A percentile compares a stretch with the other conserved stretches of the same genome.
Conservation (phyloP, 2,888 invertebrate genomes). For the Tachystola acroxantha region DNA sequence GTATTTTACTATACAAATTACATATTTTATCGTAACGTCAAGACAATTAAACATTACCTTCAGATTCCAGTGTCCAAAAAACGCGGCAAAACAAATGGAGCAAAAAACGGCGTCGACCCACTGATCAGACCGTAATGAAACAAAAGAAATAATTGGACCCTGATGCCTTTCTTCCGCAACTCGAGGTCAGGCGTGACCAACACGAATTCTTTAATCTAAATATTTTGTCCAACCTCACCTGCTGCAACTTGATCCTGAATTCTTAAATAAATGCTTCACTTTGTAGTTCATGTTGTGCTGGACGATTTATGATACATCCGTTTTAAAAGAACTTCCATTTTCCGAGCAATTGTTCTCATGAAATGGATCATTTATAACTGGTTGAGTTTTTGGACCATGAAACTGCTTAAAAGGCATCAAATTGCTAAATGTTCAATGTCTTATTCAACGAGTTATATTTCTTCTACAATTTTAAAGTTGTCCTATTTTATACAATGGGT, state of each 20-base stretch:
- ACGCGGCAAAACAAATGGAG: constrained; percentile 32
- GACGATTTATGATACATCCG: constrained; percentile 11
- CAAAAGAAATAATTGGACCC: constrained; percentile 57
- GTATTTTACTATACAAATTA: no score
- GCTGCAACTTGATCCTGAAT: constrained; percentile 25
- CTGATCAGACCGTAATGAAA: constrained; percentile 45
- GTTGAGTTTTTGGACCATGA: constrained; percentile 42
- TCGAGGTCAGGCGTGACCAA: constrained; percentile 67
- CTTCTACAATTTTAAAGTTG: constrained; percentile 21
- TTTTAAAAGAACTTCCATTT: constrained; percentile 14
- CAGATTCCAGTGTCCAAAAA: constrained; percentile 21
- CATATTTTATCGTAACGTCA: no score
- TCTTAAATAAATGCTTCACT: constrained; percentile 10
- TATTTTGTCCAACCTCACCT: constrained; percentile 28
- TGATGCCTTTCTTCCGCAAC: constrained; percentile 67
- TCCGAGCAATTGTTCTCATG: constrained; percentile 15
- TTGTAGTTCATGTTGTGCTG: constrained; percentile 9
- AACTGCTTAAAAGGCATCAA: constrained; percentile 38
- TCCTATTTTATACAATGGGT: constrained; percentile 14
- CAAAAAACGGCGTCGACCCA: constrained; percentile 41
- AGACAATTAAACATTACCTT: no score
- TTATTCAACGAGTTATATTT: constrained; percentile 20
- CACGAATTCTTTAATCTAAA: constrained; percentile 50
- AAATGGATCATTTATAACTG: constrained; percentile 14
- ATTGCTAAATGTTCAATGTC: constrained; percentile 34